Evolutionary conservation across 2,888 invertebrate species (phyloP).

Genomic region (Lasioglossum malachurum): DNA sequence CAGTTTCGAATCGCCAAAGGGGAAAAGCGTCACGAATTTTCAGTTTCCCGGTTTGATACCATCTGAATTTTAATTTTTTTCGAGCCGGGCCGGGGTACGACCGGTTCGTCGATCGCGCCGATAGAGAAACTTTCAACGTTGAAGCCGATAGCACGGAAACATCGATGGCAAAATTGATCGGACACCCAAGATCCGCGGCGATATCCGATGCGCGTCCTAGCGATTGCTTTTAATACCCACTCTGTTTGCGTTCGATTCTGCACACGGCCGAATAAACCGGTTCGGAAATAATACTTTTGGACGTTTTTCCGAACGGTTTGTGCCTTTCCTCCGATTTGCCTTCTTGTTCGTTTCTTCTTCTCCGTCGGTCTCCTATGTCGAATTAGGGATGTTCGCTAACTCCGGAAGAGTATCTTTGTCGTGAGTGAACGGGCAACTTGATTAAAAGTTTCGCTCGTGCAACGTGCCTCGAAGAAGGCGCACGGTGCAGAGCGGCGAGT

Average conservation of each 20-base stretch:
- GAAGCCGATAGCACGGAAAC: neutral
- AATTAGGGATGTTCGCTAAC: no score
- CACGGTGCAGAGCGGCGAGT: no score
- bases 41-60: constrained; percentile 17
- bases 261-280: neutral
- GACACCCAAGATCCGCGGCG: neutral
- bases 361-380: no score
- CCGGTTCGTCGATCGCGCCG: neutral
- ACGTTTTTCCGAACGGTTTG: neutral
- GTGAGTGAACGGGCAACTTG: no score
- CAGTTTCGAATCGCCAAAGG: constrained; percentile 17
- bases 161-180: constrained; percentile 1
- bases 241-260: neutral
- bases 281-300: neutral
- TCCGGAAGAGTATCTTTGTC: no score
- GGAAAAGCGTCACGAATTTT: constrained; percentile 14
- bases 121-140: neutral
- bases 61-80: constrained; percentile 16
- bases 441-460: no score
- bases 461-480: no score
- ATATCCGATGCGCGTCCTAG: neutral
- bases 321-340: no score
- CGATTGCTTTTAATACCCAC: neutral
- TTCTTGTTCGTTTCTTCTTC: neutral
- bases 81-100: neutral